Base-by-base conservation (phyloP, 1,140 invertebrate species). In the Ridgeia piscesae region DNA sequence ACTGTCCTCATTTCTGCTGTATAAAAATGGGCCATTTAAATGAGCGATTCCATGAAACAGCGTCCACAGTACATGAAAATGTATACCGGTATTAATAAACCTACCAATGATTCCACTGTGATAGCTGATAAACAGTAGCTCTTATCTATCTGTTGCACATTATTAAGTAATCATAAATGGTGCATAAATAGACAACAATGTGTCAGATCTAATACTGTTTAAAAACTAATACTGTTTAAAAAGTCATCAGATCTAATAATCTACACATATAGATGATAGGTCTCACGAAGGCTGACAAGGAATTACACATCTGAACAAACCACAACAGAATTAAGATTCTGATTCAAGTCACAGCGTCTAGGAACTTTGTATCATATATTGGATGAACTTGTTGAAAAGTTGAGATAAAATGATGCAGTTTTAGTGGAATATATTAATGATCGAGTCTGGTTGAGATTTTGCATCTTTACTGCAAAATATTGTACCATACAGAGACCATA, bases 121-220 rank as follows among this genome's bases (percentile, higher is more conserved):
- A 8, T 50, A 50, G 11, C 14, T 27, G 58, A 77, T 77, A 77
- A 77, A 77, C 58, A 77, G 58, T 77, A 77, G 58, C 27, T 77
- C 27, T 27, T 4, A 9, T 77, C 27, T 21, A 77, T 21, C 11
- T 77, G 27, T 77, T 42, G 42, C 58, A 77, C 17, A 77, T 31
- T 77, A 77, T 21, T 77, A 77, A 77, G 4, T 77, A 77, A 77
- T 77, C 27, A 21, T 27, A 77, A 77, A 21, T 77, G 58, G 58
- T 77, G 58, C 58, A 77, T 21, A 50, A 50, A 77, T 14, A 77
- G 14, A 77, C 58, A 14, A 77, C 27, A 31, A 77, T 31, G 27
- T 77, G 58, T 77, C 58, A 77, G 58, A 77, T 77, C 58, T 77
- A 77, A 77, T 77, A 77, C 58, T 77, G 17, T 77, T 77, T 77